Percentiles rank a stretch among this genome's conserved stretches.
These are phyloP conservation scores for Zootermopsis nevadensis DNA, from an alignment of 2,888 invertebrate species.

Conservation along the genomic window DNA sequence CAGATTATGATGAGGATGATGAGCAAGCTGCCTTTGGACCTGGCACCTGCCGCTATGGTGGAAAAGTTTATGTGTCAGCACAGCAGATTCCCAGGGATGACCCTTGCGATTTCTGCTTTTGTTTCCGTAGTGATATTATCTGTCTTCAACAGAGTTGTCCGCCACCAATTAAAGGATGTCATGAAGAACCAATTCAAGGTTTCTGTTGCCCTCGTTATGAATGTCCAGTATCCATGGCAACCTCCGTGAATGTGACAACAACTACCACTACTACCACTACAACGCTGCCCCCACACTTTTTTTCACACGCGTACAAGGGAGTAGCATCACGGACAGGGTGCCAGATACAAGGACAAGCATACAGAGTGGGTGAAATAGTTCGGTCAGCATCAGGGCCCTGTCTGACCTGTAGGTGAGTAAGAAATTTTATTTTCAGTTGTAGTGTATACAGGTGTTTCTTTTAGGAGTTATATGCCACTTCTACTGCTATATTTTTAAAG, in stretches of 20 bases:
- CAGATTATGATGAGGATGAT: conserved; percentile 70
- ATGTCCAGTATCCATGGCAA: conserved; percentile 90
- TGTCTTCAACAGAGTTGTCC: conserved; percentile 96
- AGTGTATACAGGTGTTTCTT: no score
- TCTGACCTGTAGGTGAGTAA: conserved; percentile 92
- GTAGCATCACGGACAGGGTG: conserved; percentile 82
- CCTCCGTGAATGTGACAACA: conserved; percentile 84
- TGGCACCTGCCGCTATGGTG: conserved; percentile 91
- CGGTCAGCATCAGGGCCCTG: conserved; percentile 91
- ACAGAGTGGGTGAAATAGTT: conserved; percentile 87
- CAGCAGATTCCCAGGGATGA: conserved; percentile 95
- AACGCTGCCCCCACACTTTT: conserved; percentile 85
- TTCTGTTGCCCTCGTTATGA: conserved; percentile 96
- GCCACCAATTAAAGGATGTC: conserved; percentile 91
- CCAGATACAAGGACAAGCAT: conserved; percentile 86
- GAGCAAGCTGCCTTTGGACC: conserved; percentile 80
- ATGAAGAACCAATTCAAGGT: conserved; percentile 91
- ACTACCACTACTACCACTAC: conserved; percentile 85
- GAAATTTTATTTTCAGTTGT: not conserved
- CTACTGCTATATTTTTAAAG: no score
- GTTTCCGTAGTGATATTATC: conserved; percentile 95
- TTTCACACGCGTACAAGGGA: conserved; percentile 82
- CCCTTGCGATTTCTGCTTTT: conserved; percentile 97
- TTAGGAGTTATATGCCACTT: no score
- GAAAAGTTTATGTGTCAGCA: conserved; percentile 92